These are phyloP conservation scores for Hydropsyche tenuis DNA, from an alignment of 1,140 invertebrate genomes.

Conservation along the genomic window DNA sequence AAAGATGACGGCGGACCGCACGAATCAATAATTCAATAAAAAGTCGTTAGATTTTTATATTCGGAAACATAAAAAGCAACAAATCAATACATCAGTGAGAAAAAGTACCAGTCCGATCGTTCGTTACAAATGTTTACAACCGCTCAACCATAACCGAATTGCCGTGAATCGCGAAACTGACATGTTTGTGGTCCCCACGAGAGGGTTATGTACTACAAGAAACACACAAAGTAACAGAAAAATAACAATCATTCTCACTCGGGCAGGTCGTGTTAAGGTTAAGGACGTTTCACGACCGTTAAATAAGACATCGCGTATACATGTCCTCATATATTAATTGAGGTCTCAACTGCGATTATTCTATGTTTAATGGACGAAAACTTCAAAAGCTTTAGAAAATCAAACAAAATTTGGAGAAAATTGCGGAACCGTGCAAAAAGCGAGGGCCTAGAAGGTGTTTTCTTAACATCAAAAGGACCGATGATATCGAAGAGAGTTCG, in stretches of 20 bases:
- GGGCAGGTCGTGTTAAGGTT: not conserved
- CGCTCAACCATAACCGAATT: conserved; percentile 23
- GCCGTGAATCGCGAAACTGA: conserved; percentile 29
- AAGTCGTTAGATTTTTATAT: too few relatives aligned
- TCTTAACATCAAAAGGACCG: not conserved
- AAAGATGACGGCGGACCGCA: too few relatives aligned
- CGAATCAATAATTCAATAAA: too few relatives aligned
- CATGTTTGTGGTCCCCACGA: conserved; percentile 37
- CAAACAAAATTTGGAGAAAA: too few relatives aligned
- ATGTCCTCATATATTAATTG: too few relatives aligned
- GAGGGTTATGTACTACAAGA: conserved; percentile 5
- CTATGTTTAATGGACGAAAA: too few relatives aligned
- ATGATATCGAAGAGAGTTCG: conserved; percentile 10
- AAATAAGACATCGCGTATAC: too few relatives aligned
- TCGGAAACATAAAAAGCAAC: too few relatives aligned
- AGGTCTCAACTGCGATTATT: too few relatives aligned
- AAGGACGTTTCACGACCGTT: not conserved
- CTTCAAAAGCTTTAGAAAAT: too few relatives aligned
- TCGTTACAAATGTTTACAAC: conserved; percentile 24
- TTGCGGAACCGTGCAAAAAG: not conserved
- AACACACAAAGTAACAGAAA: conserved; percentile 31
- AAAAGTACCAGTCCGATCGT: not conserved
- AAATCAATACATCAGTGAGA: not conserved
- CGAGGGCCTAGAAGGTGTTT: too few relatives aligned
- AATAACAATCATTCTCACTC: not conserved